phyloP scores from a whole-genome alignment of 2,888 invertebrate genomes.

The Drosophila barbarae region DNA sequence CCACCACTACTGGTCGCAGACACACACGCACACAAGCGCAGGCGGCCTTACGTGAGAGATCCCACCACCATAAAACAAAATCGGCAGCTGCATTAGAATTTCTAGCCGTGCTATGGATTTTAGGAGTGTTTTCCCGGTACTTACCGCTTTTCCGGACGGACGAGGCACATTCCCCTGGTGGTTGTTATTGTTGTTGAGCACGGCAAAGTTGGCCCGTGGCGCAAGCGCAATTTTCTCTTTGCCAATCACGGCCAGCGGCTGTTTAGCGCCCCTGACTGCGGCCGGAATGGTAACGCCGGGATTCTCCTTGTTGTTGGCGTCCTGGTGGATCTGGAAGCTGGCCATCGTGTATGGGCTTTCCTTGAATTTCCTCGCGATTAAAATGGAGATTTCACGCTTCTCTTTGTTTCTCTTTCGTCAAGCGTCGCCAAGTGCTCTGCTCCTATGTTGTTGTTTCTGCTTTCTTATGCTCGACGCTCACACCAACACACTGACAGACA shows the following conservation, averaged over 20 bases:
- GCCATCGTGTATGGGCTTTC: conserved; percentile 81
- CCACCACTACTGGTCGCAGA: conserved; percentile 45
- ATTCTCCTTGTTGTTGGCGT: conserved; percentile 85
- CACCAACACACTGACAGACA: conserved; percentile 30
- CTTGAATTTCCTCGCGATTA: conserved; percentile 4
- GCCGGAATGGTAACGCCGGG: conserved; percentile 46
- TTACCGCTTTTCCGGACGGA: conserved; percentile 67
- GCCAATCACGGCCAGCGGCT: conserved; percentile 62
- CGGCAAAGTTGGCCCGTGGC: conserved; percentile 64
- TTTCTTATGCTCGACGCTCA: conserved; percentile 40
- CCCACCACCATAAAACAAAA: conserved; percentile 44
- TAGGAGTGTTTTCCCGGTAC: conserved; percentile 21
- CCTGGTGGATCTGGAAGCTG: conserved; percentile 87
- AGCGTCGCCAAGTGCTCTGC: conserved; percentile 30
- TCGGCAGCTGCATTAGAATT: conserved; percentile 63
- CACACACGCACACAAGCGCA: conserved; percentile 1
- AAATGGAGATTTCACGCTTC: conserved; percentile 33
- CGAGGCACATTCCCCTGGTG: conserved; percentile 56
- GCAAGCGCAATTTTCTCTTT: conserved; percentile 59
- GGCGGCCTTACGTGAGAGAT: conserved; percentile 11
- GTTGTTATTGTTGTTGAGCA: conserved; percentile 59
- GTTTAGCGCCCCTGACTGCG: conserved; percentile 53
- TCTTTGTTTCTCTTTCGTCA: conserved; percentile 26
- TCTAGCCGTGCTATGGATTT: neutral
- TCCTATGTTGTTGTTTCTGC: conserved; percentile 6